Percentiles rank a stretch among this genome's conserved stretches.
phyloP scores from a whole-genome alignment of 2,113 vertebrate species.

The Psephotus haematonotus region DNA sequence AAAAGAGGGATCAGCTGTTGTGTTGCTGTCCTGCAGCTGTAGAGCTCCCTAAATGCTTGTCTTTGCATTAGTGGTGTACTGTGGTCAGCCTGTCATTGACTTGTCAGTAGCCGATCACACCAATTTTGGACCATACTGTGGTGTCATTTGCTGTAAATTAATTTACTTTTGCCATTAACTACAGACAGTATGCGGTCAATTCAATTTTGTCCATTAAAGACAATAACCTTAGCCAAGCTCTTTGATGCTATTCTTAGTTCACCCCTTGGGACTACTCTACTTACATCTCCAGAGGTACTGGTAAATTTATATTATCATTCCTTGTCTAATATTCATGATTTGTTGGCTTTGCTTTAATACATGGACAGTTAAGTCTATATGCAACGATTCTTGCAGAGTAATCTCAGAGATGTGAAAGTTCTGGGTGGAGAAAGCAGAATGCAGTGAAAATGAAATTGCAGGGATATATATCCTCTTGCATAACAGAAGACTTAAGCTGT shows the following conservation, averaged over 20 bases:
- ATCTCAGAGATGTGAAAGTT: background rate
- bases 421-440: background rate
- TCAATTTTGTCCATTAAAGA: constrained; percentile 64
- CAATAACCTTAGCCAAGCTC: constrained; percentile 44
- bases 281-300: constrained; percentile 40
- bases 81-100: constrained; percentile 6
- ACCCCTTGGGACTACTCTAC: constrained; percentile 35
- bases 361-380: constrained; percentile 14
- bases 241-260: constrained; percentile 45
- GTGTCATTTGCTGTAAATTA: constrained; percentile 51
- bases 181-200: constrained; percentile 30
- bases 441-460: background rate
- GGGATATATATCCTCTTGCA: background rate
- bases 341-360: constrained; percentile 52
- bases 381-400: background rate
- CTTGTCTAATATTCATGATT: constrained; percentile 59
- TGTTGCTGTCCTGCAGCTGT: background rate
- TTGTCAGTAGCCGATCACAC: background rate
- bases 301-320: constrained; percentile 50
- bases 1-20: background rate
- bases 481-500: background rate
- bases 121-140: background rate
- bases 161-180: constrained; percentile 62
- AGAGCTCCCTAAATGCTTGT: background rate
- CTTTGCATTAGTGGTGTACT: background rate